Base-by-base conservation (phyloP, 2,113 vertebrate species). In the Patagioenas fasciata region DNA sequence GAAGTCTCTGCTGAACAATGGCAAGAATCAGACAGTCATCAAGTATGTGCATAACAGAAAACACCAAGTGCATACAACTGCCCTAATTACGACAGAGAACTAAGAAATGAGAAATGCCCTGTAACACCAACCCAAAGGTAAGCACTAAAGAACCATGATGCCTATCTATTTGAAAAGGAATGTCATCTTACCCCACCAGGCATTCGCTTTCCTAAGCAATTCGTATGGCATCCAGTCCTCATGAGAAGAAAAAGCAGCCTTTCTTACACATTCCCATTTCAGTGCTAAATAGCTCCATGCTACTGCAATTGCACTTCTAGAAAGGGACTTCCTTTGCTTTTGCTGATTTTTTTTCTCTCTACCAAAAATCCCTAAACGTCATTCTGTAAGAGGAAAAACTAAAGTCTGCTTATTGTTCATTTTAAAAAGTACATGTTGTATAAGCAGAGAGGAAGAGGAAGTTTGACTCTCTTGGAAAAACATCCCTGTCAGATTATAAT, bases 1-100 rank as follows among this genome's bases (percentile, higher is more conserved):
- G 25, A 66, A 64, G 24, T 32, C 51, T 14, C 2, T 80, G 57
- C 24, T 48, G 64, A 85, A 61, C 56, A 66, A 78, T 5, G 53
- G 34, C 50, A 82, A 78, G 73, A 57, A 58, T 69, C 36, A 65
- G 56, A 32, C 15, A 44, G 31, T 23, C 71, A 51, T 11, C 62
- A 21, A 51, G 31, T 7, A 34, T 0, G 9, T 25, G 47, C 3
- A 1, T 2, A 60, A 58, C 1, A 71, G 19, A 58, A 50, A 78
- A 48, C 25, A 51, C 29, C 15, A 32, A 78, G 34, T 23, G 48
- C 25, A 9, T 16, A 24, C 3, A 17, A 44, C 50, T 58, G 31
- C 40, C 65, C 62, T 65, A 57, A 38, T 56, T 47, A 79, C 1
- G 3, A 64, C 53, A 54, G 40, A 40, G n/a, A 54, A 51, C 36